Evolutionary conservation across 2,888 invertebrate species (phyloP).

Genomic region (Nemapogon koenigi): DNA sequence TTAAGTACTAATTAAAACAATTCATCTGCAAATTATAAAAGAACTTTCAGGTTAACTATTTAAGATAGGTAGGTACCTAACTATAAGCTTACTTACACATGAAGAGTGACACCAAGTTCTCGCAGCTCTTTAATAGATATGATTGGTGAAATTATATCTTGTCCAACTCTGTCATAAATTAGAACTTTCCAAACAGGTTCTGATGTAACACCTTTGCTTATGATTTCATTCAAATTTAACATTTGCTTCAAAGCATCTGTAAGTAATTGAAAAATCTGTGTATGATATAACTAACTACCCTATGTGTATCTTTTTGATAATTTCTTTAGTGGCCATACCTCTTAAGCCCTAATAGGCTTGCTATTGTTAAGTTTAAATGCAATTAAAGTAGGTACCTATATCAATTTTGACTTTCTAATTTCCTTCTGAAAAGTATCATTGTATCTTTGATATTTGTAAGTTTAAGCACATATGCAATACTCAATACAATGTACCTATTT

Average conservation of each 20-base stretch:
- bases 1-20: neutral
- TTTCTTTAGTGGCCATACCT: too few relatives aligned
- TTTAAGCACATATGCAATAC: too few relatives aligned
- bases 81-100: constrained; percentile 96
- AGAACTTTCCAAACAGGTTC: constrained; percentile 97
- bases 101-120: constrained; percentile 95
- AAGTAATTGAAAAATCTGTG: constrained; percentile 26
- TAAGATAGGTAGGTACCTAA: too few relatives aligned
- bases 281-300: neutral
- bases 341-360: too few relatives aligned
- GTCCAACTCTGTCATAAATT: constrained; percentile 94
- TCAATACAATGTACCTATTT: too few relatives aligned
- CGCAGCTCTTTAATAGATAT: constrained; percentile 94
- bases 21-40: neutral
- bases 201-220: constrained; percentile 75
- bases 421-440: too few relatives aligned
- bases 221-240: constrained; percentile 89
- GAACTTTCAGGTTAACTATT: too few relatives aligned
- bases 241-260: constrained; percentile 92
- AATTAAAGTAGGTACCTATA: too few relatives aligned
- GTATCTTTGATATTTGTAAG: too few relatives aligned
- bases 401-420: too few relatives aligned
- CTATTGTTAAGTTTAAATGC: too few relatives aligned
- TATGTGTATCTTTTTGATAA: neutral
- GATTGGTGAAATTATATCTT: constrained; percentile 97